phyloP scores from a whole-genome alignment of 2,113 vertebrate genomes.

The Atractosteus spatula region DNA sequence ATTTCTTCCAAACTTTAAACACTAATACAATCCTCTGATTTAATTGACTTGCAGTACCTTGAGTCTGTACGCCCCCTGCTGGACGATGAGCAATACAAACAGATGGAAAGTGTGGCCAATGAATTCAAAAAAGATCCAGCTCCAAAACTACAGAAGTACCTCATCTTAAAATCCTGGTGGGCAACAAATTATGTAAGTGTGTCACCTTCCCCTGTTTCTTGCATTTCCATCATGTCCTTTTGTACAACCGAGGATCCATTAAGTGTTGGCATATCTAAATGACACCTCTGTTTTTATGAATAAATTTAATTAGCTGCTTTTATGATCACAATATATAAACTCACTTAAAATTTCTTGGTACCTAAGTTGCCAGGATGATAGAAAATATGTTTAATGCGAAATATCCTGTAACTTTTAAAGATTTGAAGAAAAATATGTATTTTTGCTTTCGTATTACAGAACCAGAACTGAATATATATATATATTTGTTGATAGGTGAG shows the following conservation, averaged over 20 bases:
- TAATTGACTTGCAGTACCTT: conserved; percentile 74
- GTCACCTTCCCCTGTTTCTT: background rate
- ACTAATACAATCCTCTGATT: background rate
- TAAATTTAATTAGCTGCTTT: background rate
- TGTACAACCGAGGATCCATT: too few species aligned
- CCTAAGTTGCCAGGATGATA: too few species aligned
- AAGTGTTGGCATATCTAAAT: too few species aligned
- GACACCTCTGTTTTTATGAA: too few species aligned
- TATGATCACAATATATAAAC: too few species aligned
- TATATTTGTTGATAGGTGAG: conserved; percentile 46
- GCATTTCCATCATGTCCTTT: too few species aligned
- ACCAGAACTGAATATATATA: background rate
- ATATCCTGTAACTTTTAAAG: too few species aligned
- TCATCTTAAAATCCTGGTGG: conserved; percentile 92
- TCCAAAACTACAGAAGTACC: conserved; percentile 80
- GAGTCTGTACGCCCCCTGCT: conserved; percentile 83
- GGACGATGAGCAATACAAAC: conserved; percentile 64
- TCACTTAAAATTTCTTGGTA: too few species aligned
- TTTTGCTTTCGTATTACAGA: too few species aligned
- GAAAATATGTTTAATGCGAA: too few species aligned
- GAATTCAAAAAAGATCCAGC: conserved; percentile 79
- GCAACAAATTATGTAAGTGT: conserved; percentile 86
- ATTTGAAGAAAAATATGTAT: too few species aligned
- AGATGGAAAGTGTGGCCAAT: conserved; percentile 77
- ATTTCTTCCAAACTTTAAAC: too few species aligned